Percentiles rank a stretch among this genome's conserved stretches.
Conservation (phyloP, 2,888 invertebrate species). For the Lithophane leautieri region DNA sequence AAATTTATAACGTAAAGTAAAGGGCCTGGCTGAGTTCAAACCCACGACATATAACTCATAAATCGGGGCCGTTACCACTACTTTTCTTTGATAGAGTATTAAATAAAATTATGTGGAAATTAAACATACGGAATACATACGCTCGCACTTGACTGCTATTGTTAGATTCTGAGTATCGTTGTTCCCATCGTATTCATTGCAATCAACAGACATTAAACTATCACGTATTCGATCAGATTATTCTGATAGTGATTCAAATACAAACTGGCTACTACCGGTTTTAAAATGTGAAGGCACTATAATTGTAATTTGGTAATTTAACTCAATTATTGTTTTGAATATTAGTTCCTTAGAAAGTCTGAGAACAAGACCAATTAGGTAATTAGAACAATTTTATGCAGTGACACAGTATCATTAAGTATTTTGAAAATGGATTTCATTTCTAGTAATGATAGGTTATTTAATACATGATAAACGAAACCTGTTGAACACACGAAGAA, state of each 20-base stretch:
- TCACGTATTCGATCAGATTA: slow-evolving; percentile 38
- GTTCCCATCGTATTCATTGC: slow-evolving; percentile 59
- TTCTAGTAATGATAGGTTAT: not conserved
- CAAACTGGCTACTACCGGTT: slow-evolving; percentile 33
- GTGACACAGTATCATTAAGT: slow-evolving; percentile 29
- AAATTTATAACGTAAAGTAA: too few species aligned
- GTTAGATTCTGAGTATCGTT: slow-evolving; percentile 44
- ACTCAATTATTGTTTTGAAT: slow-evolving; percentile 2
- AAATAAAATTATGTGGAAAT: not conserved
- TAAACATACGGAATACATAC: not conserved
- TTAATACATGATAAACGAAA: not conserved
- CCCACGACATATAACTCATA: too few species aligned
- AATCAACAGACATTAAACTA: slow-evolving; percentile 64
- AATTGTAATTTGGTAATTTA: slow-evolving; percentile 14
- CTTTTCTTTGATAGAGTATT: not conserved
- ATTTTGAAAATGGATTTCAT: slow-evolving; percentile 17
- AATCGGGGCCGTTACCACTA: too few species aligned
- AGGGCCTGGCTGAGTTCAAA: too few species aligned
- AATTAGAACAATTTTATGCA: slow-evolving; percentile 10
- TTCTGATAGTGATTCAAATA: slow-evolving; percentile 33
- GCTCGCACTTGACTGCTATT: slow-evolving; percentile 54
- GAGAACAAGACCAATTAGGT: not conserved
- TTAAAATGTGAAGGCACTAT: slow-evolving; percentile 54
- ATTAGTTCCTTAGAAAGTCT: not conserved
- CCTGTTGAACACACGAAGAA: slow-evolving; percentile 2